phyloP scores from a whole-genome alignment of 2,888 invertebrate species.

The Lasioglossum morio region DNA sequence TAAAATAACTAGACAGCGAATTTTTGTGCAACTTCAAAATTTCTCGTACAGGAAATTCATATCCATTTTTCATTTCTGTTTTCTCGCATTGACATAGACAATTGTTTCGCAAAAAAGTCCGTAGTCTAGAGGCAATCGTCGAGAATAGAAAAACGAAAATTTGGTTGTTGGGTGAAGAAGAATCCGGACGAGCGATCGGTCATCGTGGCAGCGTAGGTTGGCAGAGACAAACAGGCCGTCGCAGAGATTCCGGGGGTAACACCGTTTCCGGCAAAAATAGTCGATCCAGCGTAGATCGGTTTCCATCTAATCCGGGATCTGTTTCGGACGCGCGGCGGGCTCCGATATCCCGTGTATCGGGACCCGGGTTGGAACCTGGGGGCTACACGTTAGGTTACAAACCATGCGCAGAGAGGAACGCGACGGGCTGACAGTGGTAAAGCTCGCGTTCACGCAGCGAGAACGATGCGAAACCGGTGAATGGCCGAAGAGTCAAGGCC shows the following conservation, averaged over 20 bases:
- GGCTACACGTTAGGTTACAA: slow-evolving; percentile 40
- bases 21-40: too few species aligned
- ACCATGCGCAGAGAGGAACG: slow-evolving; percentile 40
- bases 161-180: not conserved
- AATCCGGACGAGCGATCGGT: not conserved
- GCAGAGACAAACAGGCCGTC: not conserved
- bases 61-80: too few species aligned
- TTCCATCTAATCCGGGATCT: slow-evolving; percentile 53
- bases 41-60: too few species aligned
- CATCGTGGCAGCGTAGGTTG: not conserved
- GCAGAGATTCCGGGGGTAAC: not conserved
- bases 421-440: slow-evolving; percentile 70
- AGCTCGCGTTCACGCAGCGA: slow-evolving; percentile 67
- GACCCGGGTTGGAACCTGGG: slow-evolving; percentile 33
- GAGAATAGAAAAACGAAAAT: not conserved
- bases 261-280: slow-evolving; percentile 27
- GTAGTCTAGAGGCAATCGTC: not conserved
- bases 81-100: too few species aligned
- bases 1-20: not conserved
- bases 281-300: slow-evolving; percentile 25
- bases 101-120: not conserved
- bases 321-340: slow-evolving; percentile 11
- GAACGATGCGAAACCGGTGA: slow-evolving; percentile 64
- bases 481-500: slow-evolving; percentile 76
- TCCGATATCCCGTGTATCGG: slow-evolving; percentile 28